Percentiles rank a stretch among this genome's conserved stretches.
phyloP scores from a whole-genome alignment of 2,797 vertebrate genomes.

The Falco novaeseelandiae region DNA sequence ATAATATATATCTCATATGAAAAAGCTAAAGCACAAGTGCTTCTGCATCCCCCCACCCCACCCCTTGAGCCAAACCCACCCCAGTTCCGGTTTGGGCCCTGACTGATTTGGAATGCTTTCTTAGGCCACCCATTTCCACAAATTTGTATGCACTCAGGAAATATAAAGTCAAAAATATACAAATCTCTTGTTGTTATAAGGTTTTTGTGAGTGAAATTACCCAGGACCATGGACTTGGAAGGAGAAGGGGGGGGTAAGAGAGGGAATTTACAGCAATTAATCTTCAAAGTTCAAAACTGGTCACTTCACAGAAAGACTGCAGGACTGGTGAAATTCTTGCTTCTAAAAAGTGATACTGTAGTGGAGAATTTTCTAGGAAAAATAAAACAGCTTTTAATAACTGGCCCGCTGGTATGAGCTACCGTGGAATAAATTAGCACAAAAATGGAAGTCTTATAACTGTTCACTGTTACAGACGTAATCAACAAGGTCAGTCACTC shows the following conservation, averaged over 20 bases:
- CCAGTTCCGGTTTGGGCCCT: slow-evolving; percentile 77
- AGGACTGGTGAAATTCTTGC: slow-evolving; percentile 80
- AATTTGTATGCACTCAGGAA: slow-evolving; percentile 80
- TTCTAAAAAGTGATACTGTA: slow-evolving; percentile 85
- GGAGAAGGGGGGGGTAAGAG: slow-evolving; percentile 42
- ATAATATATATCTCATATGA: slow-evolving; percentile 84
- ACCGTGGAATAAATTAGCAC: slow-evolving; percentile 88
- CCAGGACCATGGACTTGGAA: slow-evolving; percentile 80
- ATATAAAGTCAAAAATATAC: slow-evolving; percentile 87
- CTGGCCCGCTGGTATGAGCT: slow-evolving; percentile 86
- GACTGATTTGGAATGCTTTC: slow-evolving; percentile 81
- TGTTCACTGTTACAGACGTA: slow-evolving; percentile 95
- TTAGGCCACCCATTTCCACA: slow-evolving; percentile 75
- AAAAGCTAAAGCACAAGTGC: slow-evolving; percentile 83
- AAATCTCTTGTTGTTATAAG: slow-evolving; percentile 83
- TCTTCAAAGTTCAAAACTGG: slow-evolving; percentile 83
- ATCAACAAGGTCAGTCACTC: slow-evolving; percentile 94
- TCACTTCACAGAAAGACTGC: slow-evolving; percentile 84
- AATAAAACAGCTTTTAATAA: slow-evolving; percentile 86
- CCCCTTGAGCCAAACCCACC: slow-evolving; percentile 53
- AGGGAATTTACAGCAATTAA: slow-evolving; percentile 81
- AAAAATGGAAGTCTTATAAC: slow-evolving; percentile 88
- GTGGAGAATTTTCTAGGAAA: slow-evolving; percentile 82
- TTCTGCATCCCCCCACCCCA: slow-evolving; percentile 45
- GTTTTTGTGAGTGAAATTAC: slow-evolving; percentile 82